phyloP scores from a whole-genome alignment of 2,888 invertebrate genomes.

The Stramonita haemastoma region DNA sequence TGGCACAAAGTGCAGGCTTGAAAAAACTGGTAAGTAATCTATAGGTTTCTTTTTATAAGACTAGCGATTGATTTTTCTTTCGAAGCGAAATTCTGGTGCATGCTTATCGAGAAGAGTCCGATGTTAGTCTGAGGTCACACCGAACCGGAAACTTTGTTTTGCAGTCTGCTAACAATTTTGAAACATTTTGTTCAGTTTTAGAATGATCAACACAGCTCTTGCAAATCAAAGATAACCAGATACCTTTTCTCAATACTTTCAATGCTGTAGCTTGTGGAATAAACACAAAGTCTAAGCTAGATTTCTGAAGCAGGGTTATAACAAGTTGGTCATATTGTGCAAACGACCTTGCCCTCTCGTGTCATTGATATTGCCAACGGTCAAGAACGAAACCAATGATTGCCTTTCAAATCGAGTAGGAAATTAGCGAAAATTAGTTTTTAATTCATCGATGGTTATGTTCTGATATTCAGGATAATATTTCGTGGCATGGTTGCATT shows the following conservation, averaged over 20 bases:
- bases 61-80: not conserved
- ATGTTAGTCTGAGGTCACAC: not conserved
- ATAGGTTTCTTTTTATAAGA: not conserved
- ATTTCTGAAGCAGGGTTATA: not conserved
- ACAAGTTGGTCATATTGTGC: not conserved
- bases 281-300: not conserved
- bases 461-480: not conserved
- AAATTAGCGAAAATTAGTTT: not conserved
- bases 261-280: not conserved
- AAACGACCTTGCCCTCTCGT: conserved; percentile 24
- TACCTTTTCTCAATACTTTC: too few species aligned
- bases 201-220: too few species aligned
- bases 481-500: not conserved
- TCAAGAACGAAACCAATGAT: not conserved
- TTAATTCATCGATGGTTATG: not conserved
- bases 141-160: conserved; percentile 5
- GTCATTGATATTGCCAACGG: not conserved
- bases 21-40: conserved; percentile 57
- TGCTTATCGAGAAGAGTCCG: not conserved
- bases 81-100: not conserved
- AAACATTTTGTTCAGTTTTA: too few species aligned
- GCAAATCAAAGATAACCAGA: too few species aligned
- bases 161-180: too few species aligned
- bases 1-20: conserved; percentile 56
- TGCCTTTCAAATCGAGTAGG: not conserved